Percentiles rank a stretch among this genome's conserved stretches.
phyloP scores from a whole-genome alignment of 2,888 invertebrate species.

The Acanthosepion lycidas region DNA sequence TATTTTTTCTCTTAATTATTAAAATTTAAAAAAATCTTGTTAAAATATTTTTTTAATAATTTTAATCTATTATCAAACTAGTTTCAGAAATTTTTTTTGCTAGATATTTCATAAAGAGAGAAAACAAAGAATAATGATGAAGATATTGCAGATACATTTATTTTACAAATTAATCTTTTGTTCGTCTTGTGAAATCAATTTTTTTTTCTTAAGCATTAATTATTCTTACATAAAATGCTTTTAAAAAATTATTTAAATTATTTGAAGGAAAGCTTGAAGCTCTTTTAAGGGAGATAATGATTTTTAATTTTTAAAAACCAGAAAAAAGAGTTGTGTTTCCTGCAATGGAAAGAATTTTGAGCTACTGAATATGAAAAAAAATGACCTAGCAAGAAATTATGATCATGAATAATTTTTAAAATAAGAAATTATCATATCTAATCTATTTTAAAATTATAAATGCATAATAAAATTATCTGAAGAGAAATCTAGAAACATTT shows the following conservation, averaged over 20 bases:
- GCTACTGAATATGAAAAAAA: background rate
- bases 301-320: conserved; percentile 33
- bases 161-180: background rate
- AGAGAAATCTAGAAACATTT: background rate
- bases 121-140: background rate
- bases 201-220: background rate
- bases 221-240: background rate
- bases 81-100: background rate
- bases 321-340: conserved; percentile 38
- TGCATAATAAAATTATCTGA: background rate
- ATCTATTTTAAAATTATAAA: background rate
- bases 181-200: background rate
- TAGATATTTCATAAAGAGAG: background rate
- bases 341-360: conserved; percentile 8
- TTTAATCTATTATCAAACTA: background rate
- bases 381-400: background rate
- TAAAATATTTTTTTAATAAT: background rate
- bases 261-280: background rate
- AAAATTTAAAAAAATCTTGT: no score
- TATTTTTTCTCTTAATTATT: no score
- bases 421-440: background rate
- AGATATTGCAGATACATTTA: background rate
- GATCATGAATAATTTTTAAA: background rate
- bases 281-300: conserved; percentile 42
- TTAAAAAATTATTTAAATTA: background rate